A percentile compares a stretch with the other conserved stretches of the same genome.
These are phyloP conservation scores for Archilochus colubris DNA, from an alignment of 2,113 vertebrate species.

Conservation along the genomic window DNA sequence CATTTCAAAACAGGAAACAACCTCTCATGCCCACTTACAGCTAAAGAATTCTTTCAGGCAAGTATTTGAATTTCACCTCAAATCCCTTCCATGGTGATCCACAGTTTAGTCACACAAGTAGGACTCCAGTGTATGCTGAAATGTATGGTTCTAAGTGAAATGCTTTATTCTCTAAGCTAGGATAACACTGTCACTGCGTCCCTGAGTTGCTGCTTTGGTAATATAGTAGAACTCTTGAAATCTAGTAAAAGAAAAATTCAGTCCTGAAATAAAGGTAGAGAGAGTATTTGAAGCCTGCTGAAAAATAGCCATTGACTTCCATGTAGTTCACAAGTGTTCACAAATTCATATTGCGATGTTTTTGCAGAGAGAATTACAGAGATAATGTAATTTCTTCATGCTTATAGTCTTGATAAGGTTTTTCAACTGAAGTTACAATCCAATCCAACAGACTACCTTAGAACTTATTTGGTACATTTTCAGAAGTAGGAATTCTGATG, in stretches of 20 bases:
- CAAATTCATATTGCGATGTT: not conserved
- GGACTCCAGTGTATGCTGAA: not conserved
- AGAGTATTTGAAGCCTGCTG: not conserved
- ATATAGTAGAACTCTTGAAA: not conserved
- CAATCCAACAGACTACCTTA: conserved; percentile 37
- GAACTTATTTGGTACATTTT: conserved; percentile 56
- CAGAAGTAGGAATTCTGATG: conserved; percentile 53
- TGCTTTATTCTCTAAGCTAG: not conserved
- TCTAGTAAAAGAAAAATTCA: not conserved
- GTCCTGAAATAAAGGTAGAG: not conserved
- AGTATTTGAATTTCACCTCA: not conserved
- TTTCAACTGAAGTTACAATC: not conserved
- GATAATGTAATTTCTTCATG: conserved; percentile 7
- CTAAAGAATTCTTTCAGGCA: not conserved
- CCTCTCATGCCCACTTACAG: not conserved
- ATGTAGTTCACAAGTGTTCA: not conserved
- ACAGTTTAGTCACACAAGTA: not conserved
- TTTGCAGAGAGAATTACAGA: conserved; percentile 15
- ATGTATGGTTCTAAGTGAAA: not conserved
- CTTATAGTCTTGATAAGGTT: conserved; percentile 21
- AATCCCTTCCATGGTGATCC: not conserved
- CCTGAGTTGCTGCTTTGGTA: not conserved
- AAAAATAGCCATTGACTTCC: not conserved
- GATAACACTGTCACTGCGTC: not conserved
- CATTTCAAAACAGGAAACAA: not conserved